Conservation (phyloP, 2,113 vertebrate genomes). For the Aldabrachelys gigantea region DNA sequence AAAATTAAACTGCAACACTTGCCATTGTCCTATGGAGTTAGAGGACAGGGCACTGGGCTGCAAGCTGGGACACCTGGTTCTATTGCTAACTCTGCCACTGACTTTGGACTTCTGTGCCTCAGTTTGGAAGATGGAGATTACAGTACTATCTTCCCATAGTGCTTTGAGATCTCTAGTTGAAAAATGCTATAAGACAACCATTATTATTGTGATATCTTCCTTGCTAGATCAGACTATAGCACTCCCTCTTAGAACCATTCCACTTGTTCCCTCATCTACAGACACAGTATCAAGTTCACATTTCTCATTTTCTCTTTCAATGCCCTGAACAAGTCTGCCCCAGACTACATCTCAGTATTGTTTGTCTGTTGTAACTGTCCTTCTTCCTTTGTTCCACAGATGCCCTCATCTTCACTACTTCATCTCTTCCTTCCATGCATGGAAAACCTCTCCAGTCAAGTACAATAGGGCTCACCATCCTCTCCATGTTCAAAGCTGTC, state of each 20-base stretch:
- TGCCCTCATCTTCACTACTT: neutral
- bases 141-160: neutral
- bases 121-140: neutral
- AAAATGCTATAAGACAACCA: neutral
- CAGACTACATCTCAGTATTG: neutral
- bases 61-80: neutral
- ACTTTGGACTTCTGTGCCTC: neutral
- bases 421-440: neutral
- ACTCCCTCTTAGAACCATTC: neutral
- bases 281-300: neutral
- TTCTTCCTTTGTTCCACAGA: neutral
- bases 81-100: neutral
- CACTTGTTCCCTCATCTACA: neutral
- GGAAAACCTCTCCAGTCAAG: neutral
- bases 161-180: neutral
- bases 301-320: neutral
- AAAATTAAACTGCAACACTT: neutral
- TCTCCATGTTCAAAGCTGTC: neutral
- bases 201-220: neutral
- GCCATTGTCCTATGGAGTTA: neutral
- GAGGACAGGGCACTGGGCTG: neutral
- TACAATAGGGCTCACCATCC: neutral
- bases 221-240: neutral
- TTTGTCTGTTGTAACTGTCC: neutral
- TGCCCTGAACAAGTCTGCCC: neutral